Conservation (phyloP, 2,888 invertebrate species). For the Hydraecia micacea region DNA sequence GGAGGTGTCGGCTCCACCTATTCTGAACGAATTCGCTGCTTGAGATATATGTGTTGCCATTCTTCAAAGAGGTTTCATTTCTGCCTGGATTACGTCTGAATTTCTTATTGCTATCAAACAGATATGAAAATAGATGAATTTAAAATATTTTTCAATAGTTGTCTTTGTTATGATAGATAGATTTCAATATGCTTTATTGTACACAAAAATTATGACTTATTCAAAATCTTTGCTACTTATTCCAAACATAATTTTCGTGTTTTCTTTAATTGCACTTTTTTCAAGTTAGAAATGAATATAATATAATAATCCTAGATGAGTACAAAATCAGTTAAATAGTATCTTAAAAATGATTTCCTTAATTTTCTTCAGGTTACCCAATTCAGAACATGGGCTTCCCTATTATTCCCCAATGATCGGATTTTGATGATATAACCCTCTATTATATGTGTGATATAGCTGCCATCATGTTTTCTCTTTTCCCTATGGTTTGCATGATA, state of each 20-base stretch:
- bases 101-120: slow-evolving; percentile 12
- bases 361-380: slow-evolving; percentile 9
- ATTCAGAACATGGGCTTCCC: slow-evolving; percentile 16
- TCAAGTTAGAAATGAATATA: background rate
- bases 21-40: slow-evolving; percentile 74
- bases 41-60: slow-evolving; percentile 79
- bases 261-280: background rate
- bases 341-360: background rate
- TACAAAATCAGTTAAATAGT: background rate
- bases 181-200: background rate
- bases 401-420: slow-evolving; percentile 39
- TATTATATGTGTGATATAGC: slow-evolving; percentile 49
- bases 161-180: background rate
- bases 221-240: background rate
- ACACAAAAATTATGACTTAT: background rate
- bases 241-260: no score
- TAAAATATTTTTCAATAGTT: background rate
- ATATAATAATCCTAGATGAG: background rate
- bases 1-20: slow-evolving; percentile 68
- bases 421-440: slow-evolving; percentile 32
- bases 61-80: slow-evolving; percentile 66
- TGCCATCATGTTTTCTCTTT: slow-evolving; percentile 72
- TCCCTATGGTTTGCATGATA: slow-evolving; percentile 73
- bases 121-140: background rate
- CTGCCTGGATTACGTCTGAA: slow-evolving; percentile 22